Evolutionary conservation across 1,140 invertebrate species (phyloP), one percentile per base, ranked within the genome.

Genomic region (Parasteatoda tepidariorum): DNA sequence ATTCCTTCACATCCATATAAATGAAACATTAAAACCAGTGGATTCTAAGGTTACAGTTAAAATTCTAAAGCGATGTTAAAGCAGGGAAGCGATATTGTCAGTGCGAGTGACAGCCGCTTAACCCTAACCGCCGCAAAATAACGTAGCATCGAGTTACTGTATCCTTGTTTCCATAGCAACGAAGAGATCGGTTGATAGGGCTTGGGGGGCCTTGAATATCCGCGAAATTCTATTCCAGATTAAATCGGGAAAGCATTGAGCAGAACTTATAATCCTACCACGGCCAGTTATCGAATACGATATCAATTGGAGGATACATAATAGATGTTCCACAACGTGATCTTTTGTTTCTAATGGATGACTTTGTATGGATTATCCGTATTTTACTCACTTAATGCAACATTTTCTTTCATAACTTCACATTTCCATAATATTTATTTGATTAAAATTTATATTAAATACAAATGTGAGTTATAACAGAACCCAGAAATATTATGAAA

Each of bases 81-180:
- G 9, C 18, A 26, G 22, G 31, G 33, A 18, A 41, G 34, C 30
- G 57, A 76, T 76, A 61, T 76, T 64, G 71, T 62, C 15, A 24
- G 28, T 13, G 48, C 70, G 26, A 62, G 24, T 75, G 73, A 64
- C 73, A 76, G 59, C 30, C 73, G 73, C 73, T 76, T 76, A 76
- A 76, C 73, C 73, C 64, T 68, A 67, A 68, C 75, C 75, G 75
- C 75, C 73, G 64, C 71, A 79, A 79, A 79, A 79, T 68, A 79
- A 68, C 41, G 41, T n/a, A 38, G 75, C 75, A 67, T 79, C 75
- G 38, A 54, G 75, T 79, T 79, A 67, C 75, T 64, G 41, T 26
- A 54, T 68, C 24, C 61, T 15, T 11, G 75, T 79, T 38, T 38
- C 34, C 75, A 79, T 79, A 61, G 34, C 61, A 79, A 79, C 64